phyloP scores from a whole-genome alignment of 2,113 vertebrate genomes.

The Caranx ignobilis region DNA sequence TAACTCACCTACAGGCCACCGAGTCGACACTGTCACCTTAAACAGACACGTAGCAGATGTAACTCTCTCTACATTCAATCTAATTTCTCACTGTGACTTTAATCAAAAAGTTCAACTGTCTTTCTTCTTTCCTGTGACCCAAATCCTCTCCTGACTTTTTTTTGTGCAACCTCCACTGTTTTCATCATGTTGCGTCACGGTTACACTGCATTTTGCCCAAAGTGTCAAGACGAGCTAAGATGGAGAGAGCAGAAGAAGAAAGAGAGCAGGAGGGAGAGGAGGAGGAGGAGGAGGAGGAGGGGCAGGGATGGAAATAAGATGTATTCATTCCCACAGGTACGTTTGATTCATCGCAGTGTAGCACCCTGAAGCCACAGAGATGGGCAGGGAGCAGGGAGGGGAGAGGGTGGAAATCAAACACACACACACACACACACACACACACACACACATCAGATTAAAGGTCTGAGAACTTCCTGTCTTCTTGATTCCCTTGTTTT shows the following conservation, averaged over 20 bases:
- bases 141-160: not conserved
- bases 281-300: too few species aligned
- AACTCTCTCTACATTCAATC: too few species aligned
- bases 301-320: not conserved
- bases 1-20: too few species aligned
- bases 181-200: constrained; percentile 42
- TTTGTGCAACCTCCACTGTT: not conserved
- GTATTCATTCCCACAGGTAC: not conserved
- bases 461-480: constrained; percentile 44
- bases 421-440: not conserved
- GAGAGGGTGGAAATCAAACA: not conserved
- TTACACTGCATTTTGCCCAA: not conserved
- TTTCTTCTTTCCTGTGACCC: too few species aligned
- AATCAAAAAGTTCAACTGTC: too few species aligned
- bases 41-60: too few species aligned
- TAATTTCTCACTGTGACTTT: too few species aligned
- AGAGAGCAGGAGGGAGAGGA: not conserved
- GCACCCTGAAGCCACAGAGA: constrained; percentile 4
- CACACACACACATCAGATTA: constrained; percentile 11
- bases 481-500: constrained; percentile 33
- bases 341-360: constrained; percentile 3
- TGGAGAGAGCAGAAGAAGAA: not conserved
- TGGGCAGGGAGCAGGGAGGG: too few species aligned
- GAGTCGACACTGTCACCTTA: too few species aligned
- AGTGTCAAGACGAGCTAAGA: not conserved